Percentiles rank a stretch among this genome's conserved stretches.
phyloP scores from a whole-genome alignment of 2,888 invertebrate species.

The Ochropacha duplaris region DNA sequence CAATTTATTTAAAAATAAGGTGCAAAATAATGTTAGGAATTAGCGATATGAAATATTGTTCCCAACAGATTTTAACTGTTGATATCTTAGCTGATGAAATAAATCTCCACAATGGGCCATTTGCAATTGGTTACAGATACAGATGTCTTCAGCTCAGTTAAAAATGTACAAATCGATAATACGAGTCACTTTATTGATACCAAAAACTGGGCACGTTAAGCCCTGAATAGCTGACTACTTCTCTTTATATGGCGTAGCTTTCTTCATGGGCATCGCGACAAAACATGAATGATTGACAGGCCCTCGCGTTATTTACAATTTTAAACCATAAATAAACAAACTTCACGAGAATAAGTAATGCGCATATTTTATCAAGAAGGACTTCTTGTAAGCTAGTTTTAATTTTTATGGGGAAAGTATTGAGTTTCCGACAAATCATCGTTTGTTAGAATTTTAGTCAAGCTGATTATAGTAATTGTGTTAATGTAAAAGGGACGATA shows the following conservation, averaged over 20 bases:
- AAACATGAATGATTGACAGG: conserved; percentile 73
- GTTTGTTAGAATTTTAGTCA: background rate
- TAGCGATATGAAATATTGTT: too few species aligned
- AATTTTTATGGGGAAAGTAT: conserved; percentile 31
- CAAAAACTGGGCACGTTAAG: conserved; percentile 40
- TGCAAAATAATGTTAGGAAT: too few species aligned
- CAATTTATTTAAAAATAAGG: too few species aligned
- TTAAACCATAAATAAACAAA: conserved; percentile 56
- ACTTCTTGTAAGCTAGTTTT: conserved; percentile 18
- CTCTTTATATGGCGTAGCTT: conserved; percentile 58
- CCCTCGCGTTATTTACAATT: conserved; percentile 51
- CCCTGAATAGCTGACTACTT: conserved; percentile 33
- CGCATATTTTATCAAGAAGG: conserved; percentile 40
- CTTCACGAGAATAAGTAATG: conserved; percentile 45
- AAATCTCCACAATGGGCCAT: too few species aligned
- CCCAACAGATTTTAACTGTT: too few species aligned
- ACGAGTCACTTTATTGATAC: conserved; percentile 25
- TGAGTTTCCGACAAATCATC: conserved; percentile 9
- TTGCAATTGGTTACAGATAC: too few species aligned
- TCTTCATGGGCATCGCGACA: conserved; percentile 59
- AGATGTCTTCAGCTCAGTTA: background rate
- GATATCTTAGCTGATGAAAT: too few species aligned
- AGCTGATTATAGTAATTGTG: background rate
- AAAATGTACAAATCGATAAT: conserved; percentile 26
- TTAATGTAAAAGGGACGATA: conserved; percentile 7